These are phyloP conservation scores for Bufotes viridis DNA, from an alignment of 2,797 vertebrate species.

Conservation along the genomic window DNA sequence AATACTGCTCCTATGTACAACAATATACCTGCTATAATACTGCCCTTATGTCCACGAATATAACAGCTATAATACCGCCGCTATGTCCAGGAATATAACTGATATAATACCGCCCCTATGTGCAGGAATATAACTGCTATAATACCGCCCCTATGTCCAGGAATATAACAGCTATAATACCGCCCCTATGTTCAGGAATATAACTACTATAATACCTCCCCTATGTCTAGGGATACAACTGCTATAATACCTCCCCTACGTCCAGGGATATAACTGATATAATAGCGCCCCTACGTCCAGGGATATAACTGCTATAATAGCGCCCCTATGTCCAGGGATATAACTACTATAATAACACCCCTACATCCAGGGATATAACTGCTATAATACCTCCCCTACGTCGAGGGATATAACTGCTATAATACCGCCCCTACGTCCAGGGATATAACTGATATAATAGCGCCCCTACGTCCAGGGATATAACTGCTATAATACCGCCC, in stretches of 20 bases:
- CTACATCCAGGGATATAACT: neutral
- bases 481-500: neutral
- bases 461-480: neutral
- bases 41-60: neutral
- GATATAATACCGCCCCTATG: neutral
- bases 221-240: neutral
- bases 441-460: neutral
- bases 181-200: neutral
- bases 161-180: slow-evolving; percentile 11
- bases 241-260: neutral
- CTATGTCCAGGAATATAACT: slow-evolving; percentile 5
- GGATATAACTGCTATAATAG: slow-evolving; percentile 2
- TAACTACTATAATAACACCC: neutral
- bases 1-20: neutral
- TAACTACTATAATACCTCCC: slow-evolving; percentile 1
- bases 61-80: slow-evolving; percentile 1
- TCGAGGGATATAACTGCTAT: neutral
- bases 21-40: neutral
- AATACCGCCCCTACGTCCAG: neutral
- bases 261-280: neutral
- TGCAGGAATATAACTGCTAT: slow-evolving; percentile 2
- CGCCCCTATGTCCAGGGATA: neutral
- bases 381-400: neutral
- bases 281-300: neutral
- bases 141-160: neutral